Base-by-base conservation (phyloP, 1,140 invertebrate genomes). In the Sipha flava region DNA sequence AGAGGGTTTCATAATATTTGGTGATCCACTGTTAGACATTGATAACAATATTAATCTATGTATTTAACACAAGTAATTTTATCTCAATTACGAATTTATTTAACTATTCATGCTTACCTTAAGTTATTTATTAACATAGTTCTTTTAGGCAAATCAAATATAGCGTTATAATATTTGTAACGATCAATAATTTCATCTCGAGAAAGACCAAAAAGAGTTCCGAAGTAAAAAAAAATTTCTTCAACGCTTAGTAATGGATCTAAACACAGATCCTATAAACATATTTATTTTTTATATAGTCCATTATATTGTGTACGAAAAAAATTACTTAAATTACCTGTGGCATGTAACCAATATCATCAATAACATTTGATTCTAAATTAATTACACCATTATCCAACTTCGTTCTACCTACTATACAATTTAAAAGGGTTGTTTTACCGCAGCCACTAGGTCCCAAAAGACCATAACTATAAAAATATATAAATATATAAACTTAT, bases 211-310 rank as follows among this genome's bases (percentile, higher is more conserved):
- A 94, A 94, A 66, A 98, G 91, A 29, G 92, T 87, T 0, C 95
- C 95, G 85, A 97, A 98, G 85, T 95, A 97, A 79, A 90, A 90
- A 3, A 98, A 87, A 0, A 94, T 95, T 81, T 94, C 93, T 66
- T 90, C 89, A 0, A 95, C 92, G 1, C 92, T 92, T 84, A 98
- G 95, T 84, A 96, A 94, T 12, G 89, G 89, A 14, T 95, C 94
- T 21, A 98, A 84, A 0, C 94, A 94, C 72, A 96, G 91, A 80
- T 96, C 94, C 89, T 95, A 86, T 26, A 77, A 80, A 81, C 26
- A 49, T 6, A 57, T 54, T 26, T 18, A 43, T 6, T 57, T 16
- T 12, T 54, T 52, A 52, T 26, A 59, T 4, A n/a, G n/a, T n/a
- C n/a, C 34, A 31, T 18, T n/a, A 31, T 29, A 57, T 29, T 21